phyloP scores from a whole-genome alignment of 1,140 invertebrate species.

The Battus philenor region DNA sequence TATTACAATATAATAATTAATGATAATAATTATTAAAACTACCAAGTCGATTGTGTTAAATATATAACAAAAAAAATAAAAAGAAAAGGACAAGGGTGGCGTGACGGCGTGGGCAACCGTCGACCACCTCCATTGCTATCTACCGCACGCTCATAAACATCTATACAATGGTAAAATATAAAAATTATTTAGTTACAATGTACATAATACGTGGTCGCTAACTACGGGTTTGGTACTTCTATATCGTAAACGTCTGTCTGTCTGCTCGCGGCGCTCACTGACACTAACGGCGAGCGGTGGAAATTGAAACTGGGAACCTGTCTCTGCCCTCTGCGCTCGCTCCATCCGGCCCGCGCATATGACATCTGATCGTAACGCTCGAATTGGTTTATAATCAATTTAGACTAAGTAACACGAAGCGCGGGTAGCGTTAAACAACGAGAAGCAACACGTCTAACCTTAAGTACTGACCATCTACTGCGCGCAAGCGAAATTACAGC shows the following conservation, averaged over 20 bases:
- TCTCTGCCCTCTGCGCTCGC: conserved; percentile 38
- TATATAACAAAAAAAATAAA: conserved; percentile 72
- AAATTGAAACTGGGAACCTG: conserved; percentile 41
- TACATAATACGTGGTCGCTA: conserved; percentile 73
- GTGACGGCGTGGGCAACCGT: conserved; percentile 27
- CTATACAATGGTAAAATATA: conserved; percentile 75
- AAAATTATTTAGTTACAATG: conserved; percentile 69
- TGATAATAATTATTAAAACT: conserved; percentile 75
- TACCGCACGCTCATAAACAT: conserved; percentile 55
- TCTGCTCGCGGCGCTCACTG: conserved; percentile 41
- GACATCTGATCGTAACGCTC: conserved; percentile 9
- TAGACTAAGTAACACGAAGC: conserved; percentile 8
- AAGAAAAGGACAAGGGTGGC: conserved; percentile 64
- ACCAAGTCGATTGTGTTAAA: conserved; percentile 72
- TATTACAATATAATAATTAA: conserved; percentile 76
- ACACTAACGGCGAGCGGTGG: conserved; percentile 58
- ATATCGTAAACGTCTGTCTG: conserved; percentile 56
- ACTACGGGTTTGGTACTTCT: conserved; percentile 73
- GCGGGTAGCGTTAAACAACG: neutral
- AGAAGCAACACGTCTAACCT: conserved; percentile 47
- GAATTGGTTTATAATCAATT: conserved; percentile 6
- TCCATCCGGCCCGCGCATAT: conserved; percentile 25
- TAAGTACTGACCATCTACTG: conserved; percentile 58
- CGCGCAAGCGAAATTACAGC: conserved; percentile 55
- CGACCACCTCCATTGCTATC: conserved; percentile 54